phyloP scores from a whole-genome alignment of 2,888 invertebrate species.

The Drosophila gaucha region DNA sequence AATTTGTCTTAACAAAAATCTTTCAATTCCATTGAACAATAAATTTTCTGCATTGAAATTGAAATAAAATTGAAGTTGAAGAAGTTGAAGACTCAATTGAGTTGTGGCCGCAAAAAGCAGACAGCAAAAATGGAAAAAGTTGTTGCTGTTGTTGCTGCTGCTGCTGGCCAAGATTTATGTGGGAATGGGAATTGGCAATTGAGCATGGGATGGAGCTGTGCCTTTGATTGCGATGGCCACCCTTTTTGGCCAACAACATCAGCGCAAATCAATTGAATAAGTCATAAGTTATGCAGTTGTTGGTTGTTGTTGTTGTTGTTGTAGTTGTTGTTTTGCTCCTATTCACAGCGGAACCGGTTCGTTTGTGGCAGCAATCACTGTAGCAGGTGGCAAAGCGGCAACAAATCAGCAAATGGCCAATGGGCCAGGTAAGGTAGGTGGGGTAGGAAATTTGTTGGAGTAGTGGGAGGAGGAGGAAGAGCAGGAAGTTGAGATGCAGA shows the following conservation, averaged over 20 bases:
- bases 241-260: constrained; percentile 44
- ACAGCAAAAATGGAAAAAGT: constrained; percentile 45
- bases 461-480: background rate
- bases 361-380: constrained; percentile 34
- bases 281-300: constrained; percentile 57
- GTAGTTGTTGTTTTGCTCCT: constrained; percentile 28
- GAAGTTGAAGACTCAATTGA: constrained; percentile 1
- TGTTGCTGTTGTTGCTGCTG: constrained; percentile 12
- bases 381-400: constrained; percentile 60
- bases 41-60: no score
- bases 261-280: constrained; percentile 62
- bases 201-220: constrained; percentile 16
- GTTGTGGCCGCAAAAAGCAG: background rate
- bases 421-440: constrained; percentile 17
- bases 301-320: constrained; percentile 24
- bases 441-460: background rate
- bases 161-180: constrained; percentile 62
- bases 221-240: constrained; percentile 41
- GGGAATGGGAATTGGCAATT: constrained; percentile 47
- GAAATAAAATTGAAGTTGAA: no score
- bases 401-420: constrained; percentile 34
- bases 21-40: background rate
- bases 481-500: no score
- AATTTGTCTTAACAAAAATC: background rate
- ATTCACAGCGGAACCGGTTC: constrained; percentile 59